Evolutionary conservation across 2,888 invertebrate species (phyloP).

Genomic region (Drosophila percnosoma): DNA sequence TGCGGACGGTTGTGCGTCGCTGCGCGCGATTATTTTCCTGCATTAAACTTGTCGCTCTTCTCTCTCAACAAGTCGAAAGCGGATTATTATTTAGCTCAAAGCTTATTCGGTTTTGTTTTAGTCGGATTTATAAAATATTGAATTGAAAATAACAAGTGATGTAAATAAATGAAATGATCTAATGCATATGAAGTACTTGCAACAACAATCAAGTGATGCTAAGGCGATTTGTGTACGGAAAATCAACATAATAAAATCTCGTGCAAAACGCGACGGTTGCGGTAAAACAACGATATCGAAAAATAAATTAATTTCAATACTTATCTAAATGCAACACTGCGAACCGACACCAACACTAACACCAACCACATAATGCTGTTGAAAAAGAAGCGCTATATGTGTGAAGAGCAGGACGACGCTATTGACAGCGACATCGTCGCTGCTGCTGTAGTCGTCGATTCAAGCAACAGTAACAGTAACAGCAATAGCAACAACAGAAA

Average conservation of each 20-base stretch:
- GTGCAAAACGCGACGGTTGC: slow-evolving; percentile 32
- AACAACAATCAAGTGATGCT: slow-evolving; percentile 52
- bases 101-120: slow-evolving; percentile 14
- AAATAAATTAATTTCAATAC: slow-evolving; percentile 49
- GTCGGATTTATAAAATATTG: slow-evolving; percentile 36
- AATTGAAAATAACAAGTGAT: slow-evolving; percentile 47
- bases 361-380: slow-evolving; percentile 77
- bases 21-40: slow-evolving; percentile 26
- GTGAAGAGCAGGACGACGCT: slow-evolving; percentile 77
- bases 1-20: slow-evolving; percentile 31
- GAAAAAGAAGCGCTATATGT: slow-evolving; percentile 82
- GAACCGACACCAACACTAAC: slow-evolving; percentile 53
- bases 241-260: slow-evolving; percentile 34
- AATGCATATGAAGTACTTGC: slow-evolving; percentile 25
- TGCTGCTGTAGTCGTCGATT: slow-evolving; percentile 52
- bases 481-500: slow-evolving; percentile 76
- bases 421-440: slow-evolving; percentile 66
- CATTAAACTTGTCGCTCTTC: slow-evolving; percentile 37
- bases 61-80: slow-evolving; percentile 39
- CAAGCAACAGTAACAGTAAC: slow-evolving; percentile 60
- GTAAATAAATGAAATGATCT: slow-evolving; percentile 17
- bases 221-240: slow-evolving; percentile 42
- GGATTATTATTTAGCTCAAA: slow-evolving; percentile 33
- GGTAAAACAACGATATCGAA: slow-evolving; percentile 44
- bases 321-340: slow-evolving; percentile 68